Evolutionary conservation across 1,140 invertebrate genomes (phyloP), one percentile per base, ranked within the genome.

Genomic region (Pissodes strobi): DNA sequence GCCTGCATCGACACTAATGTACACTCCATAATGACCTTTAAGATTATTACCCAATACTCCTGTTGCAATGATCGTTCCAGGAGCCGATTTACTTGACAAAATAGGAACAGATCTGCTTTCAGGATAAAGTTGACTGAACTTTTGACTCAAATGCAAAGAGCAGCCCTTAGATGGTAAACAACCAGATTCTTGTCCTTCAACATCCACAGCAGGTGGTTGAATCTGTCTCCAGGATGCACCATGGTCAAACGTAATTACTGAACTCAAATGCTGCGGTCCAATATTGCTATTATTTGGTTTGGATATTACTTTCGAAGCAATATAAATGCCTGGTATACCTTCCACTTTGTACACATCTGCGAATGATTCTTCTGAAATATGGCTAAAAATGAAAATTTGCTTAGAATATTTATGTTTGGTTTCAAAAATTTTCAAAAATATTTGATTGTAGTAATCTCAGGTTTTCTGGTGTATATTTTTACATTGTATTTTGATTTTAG

Each of bases 271-370:
- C 67, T 93, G 90, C 0, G 88, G 87, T 9, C 84, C 85, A 10
- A 93, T 83, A 45, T 82, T 81, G 2, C 77, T 72, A 2, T 25
- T 59, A 0, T 80, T 79, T 2, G 79, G 80, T 70, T 84, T 85
- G 4, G 64, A 43, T 25, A 74, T 72, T 0, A 94, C 84, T 74
- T 91, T 88, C 0, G 92, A 94, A 0, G 91, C 93, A 64, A 96
- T 94, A 76, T 94, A 96, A 53, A 95, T 90, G 2, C 94, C 94
- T 19, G 87, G 82, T 10, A 97, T 75, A 6, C 93, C 93, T 74
- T 92, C 87, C 0, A 97, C 90, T 76, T 90, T 91, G 72, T 95
- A 92, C 0, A 97, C 75, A 74, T 96, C 94, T n/a, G 90, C 90
- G 81, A 96, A 95, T 8, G 89, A 77, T 66, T 93, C 88, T 51